phyloP scores from a whole-genome alignment of 2,113 vertebrate species.

The Vulpes vulpes region DNA sequence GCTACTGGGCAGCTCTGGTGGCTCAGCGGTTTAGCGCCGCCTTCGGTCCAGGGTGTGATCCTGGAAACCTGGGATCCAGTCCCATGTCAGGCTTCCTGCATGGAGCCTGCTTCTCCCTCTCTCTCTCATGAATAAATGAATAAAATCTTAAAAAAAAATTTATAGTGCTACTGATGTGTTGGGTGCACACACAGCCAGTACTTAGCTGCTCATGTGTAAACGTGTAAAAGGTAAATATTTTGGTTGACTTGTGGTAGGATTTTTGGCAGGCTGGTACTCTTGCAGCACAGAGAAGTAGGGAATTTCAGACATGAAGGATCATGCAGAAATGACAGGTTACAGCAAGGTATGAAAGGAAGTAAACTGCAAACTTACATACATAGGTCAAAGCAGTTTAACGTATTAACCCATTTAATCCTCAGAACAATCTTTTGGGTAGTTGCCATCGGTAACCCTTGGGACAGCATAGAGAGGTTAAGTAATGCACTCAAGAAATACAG shows the following conservation, averaged over 20 bases:
- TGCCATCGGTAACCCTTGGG: neutral
- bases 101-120: too few species aligned
- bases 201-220: neutral
- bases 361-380: neutral
- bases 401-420: neutral
- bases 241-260: neutral
- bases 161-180: neutral
- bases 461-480: neutral
- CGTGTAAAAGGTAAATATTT: neutral
- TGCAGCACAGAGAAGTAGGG: neutral
- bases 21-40: too few species aligned
- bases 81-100: too few species aligned
- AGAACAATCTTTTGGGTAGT: neutral
- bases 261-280: neutral
- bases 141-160: neutral
- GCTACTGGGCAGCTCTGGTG: too few species aligned
- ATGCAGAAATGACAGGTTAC: neutral
- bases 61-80: too few species aligned
- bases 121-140: too few species aligned
- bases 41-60: too few species aligned
- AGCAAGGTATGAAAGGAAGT: neutral
- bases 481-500: neutral
- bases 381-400: neutral
- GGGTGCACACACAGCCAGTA: neutral
- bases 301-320: neutral